phyloP scores from a whole-genome alignment of 2,888 invertebrate genomes.

The Campopleginae sp. region DNA sequence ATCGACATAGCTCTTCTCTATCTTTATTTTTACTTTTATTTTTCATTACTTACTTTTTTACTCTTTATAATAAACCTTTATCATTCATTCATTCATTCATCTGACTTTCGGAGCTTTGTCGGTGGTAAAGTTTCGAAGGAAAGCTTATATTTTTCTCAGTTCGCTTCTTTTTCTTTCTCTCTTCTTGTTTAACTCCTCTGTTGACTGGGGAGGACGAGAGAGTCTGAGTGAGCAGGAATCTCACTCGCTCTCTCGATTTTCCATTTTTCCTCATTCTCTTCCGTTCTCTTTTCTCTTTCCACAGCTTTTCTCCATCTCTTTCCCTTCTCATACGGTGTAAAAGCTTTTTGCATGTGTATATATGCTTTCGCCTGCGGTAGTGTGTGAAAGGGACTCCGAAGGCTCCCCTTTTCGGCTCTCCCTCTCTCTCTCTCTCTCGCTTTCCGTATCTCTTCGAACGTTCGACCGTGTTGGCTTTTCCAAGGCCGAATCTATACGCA shows the following conservation, averaged over 20 bases:
- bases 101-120: constrained; percentile 60
- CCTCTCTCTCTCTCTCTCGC: constrained; percentile 45
- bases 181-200: constrained; percentile 35
- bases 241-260: constrained; percentile 54
- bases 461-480: constrained; percentile 69
- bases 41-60: too few relatives aligned
- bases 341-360: constrained; percentile 65
- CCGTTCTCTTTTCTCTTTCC: background rate
- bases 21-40: too few relatives aligned
- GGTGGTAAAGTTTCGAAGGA: constrained; percentile 51
- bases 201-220: background rate
- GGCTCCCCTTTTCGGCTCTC: constrained; percentile 36
- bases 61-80: too few relatives aligned
- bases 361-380: constrained; percentile 72
- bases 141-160: constrained; percentile 44
- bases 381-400: constrained; percentile 59
- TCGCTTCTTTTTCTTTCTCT: constrained; percentile 32
- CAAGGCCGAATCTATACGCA: constrained; percentile 74
- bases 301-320: constrained; percentile 25
- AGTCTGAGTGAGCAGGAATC: background rate
- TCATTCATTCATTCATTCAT: too few relatives aligned
- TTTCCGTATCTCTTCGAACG: constrained; percentile 68
- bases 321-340: constrained; percentile 36
- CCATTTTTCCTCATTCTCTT: constrained; percentile 40
- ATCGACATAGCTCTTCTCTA: too few relatives aligned